A percentile compares a stretch with the other conserved stretches of the same genome.
phyloP scores from a whole-genome alignment of 2,888 invertebrate species.

The Drosophila putrida region DNA sequence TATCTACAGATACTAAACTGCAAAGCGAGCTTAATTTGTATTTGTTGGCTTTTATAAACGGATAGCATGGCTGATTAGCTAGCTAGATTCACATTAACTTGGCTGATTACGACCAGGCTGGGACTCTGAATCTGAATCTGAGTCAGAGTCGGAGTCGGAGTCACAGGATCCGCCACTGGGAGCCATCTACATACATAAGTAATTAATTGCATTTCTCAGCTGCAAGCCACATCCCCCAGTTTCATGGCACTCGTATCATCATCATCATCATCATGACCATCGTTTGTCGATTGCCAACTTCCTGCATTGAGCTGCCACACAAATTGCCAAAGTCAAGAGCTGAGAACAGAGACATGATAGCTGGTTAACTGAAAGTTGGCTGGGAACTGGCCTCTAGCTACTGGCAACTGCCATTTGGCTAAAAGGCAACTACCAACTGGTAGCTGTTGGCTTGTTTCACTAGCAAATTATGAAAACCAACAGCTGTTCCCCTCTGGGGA shows the following conservation, averaged over 20 bases:
- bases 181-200: conserved; percentile 70
- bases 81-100: conserved; percentile 54
- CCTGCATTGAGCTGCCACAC: conserved; percentile 59
- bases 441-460: conserved; percentile 11
- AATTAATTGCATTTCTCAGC: conserved; percentile 74
- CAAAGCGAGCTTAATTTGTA: conserved; percentile 54
- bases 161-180: conserved; percentile 32
- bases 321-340: conserved; percentile 49
- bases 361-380: conserved; percentile 15
- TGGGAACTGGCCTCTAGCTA: conserved; percentile 7
- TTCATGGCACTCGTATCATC: conserved; percentile 35
- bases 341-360: conserved; percentile 13
- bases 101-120: conserved; percentile 65
- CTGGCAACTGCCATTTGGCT: conserved; percentile 1
- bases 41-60: conserved; percentile 67
- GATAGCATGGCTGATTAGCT: conserved; percentile 69
- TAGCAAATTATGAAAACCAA: conserved; percentile 56
- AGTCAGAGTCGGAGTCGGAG: too few relatives aligned
- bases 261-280: conserved; percentile 56
- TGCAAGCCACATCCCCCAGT: conserved; percentile 40
- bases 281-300: conserved; percentile 77
- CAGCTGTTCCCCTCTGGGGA: conserved; percentile 34
- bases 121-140: background rate
- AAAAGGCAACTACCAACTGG: background rate
- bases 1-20: conserved; percentile 24